Conservation (phyloP, 2,797 vertebrate genomes). For the Galagoides demidoff region DNA sequence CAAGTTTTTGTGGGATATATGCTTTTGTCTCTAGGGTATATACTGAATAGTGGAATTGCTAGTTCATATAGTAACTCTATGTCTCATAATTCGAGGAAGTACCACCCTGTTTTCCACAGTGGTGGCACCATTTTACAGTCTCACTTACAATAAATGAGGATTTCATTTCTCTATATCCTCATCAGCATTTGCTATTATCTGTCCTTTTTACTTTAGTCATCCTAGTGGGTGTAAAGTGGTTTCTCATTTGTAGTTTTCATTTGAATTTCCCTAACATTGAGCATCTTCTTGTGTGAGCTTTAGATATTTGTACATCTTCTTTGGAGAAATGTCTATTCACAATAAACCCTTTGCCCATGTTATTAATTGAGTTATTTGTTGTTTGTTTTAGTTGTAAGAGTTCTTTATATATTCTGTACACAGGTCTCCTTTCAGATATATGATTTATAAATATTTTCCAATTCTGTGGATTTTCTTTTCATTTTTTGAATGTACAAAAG, state of each 20-base stretch:
- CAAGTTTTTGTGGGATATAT: not conserved
- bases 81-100: not conserved
- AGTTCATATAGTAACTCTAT: not conserved
- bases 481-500: not conserved
- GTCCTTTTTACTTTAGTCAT: not conserved
- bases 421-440: not conserved
- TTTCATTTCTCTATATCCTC: not conserved
- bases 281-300: not conserved
- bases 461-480: not conserved
- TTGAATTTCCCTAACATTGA: not conserved
- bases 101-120: not conserved
- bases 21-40: not conserved
- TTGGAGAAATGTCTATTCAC: not conserved
- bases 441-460: not conserved
- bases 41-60: not conserved
- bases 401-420: not conserved
- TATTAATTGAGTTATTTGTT: not conserved
- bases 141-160: not conserved
- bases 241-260: not conserved
- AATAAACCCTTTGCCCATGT: not conserved
- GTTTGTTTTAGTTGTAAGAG: not conserved
- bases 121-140: not conserved
- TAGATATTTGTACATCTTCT: not conserved
- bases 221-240: not conserved
- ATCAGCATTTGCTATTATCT: not conserved